Percentiles rank a stretch among this genome's conserved stretches.
phyloP scores from a whole-genome alignment of 2,888 invertebrate species.

The Chrysotoxum bicinctum region DNA sequence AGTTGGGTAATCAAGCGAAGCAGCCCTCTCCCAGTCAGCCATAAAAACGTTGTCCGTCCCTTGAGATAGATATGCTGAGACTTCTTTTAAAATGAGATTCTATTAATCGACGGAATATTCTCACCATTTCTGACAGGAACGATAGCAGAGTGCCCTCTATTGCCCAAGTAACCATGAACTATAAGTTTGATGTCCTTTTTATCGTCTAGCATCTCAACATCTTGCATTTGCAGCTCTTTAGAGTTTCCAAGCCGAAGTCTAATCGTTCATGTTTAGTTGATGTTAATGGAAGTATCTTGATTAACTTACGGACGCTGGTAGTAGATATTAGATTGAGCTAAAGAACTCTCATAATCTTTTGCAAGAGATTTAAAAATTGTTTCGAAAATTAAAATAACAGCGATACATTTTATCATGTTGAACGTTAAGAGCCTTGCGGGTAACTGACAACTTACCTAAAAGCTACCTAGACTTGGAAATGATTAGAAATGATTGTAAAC shows the following conservation, averaged over 20 bases:
- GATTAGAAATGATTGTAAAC: background rate
- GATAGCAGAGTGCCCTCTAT: constrained; percentile 77
- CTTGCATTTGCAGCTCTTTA: constrained; percentile 72
- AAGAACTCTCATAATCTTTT: constrained; percentile 6
- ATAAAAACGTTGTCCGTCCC: constrained; percentile 77
- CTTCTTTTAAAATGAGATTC: background rate
- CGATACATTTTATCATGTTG: constrained; percentile 20
- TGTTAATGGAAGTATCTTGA: background rate
- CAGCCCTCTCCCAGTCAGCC: constrained; percentile 80
- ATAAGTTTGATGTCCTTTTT: constrained; percentile 77
- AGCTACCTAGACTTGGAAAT: background rate
- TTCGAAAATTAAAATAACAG: background rate
- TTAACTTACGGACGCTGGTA: constrained; percentile 75
- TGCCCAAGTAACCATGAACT: constrained; percentile 79
- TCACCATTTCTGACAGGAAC: constrained; percentile 75
- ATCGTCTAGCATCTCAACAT: constrained; percentile 28
- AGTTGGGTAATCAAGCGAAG: constrained; percentile 77
- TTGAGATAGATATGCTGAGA: constrained; percentile 77
- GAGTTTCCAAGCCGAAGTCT: constrained; percentile 66
- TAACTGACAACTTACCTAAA: constrained; percentile 13
- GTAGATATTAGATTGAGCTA: constrained; percentile 75
- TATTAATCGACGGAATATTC: background rate
- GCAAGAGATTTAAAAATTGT: background rate
- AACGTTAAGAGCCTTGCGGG: background rate
- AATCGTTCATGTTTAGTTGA: constrained; percentile 50